Evolutionary conservation across 2,113 vertebrate genomes (phyloP), one percentile per base, ranked within the genome.

Genomic region (Spilogale gracilis): DNA sequence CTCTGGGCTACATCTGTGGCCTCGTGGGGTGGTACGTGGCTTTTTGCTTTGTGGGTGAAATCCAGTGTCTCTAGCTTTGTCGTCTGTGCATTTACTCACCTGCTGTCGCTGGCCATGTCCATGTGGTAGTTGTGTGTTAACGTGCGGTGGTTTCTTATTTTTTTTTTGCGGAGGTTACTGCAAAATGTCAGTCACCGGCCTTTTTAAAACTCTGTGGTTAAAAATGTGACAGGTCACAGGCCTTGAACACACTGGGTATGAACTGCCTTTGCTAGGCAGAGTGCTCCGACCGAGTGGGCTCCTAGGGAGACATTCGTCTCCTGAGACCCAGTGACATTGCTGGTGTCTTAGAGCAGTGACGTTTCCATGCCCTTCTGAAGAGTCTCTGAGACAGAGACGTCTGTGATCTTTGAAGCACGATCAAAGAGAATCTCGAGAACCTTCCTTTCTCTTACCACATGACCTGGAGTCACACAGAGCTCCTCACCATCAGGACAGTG

Each of bases 241-340:
- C 50, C 0, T 4, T 21, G 56, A 45, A 1, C 65, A 1, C 38
- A 0, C 38, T 32, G 18, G 16, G 20, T 18, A 6, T 1, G 38
- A 43, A 2, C 38, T 23, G 17, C 54, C 32, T 74, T 43, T 13
- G 21, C 23, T 11, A 54, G 32, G 38, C 27, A 7, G 52, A 8
- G 54, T 14, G 6, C 3, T 17, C 67, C 13, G 2, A 2, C 43
- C 1, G 3, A 7, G 0, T 38, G 67, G 50, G 58, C 6, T 6
- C 14, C 20, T 13, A 14, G 32, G 30, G 20, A 45, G 25, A 21
- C 60, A 0, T 13, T 43, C 71, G 50, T 79, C 20, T 17, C 7
- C 65, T 38, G 25, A 85, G 13, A 5, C 2, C 1, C 16, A 43
- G 74, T 4, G 9, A 58, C 8, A 5, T 32, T 63, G 8, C 20